Conservation (phyloP, 2,888 invertebrate genomes). For the Acrobasis consociella region DNA sequence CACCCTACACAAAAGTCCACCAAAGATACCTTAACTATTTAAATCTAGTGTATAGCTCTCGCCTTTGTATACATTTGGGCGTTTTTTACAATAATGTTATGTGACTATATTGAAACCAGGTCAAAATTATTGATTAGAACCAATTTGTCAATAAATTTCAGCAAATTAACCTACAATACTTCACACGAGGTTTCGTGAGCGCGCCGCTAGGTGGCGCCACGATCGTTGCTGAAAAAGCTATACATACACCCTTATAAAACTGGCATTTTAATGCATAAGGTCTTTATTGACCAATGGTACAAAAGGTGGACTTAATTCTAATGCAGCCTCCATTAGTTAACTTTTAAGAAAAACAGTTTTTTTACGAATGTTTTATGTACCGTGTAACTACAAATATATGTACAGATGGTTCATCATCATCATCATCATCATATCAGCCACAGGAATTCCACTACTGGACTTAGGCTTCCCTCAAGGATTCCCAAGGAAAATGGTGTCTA, state of each 20-base stretch:
- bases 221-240: constrained; percentile 25
- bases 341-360: too few species aligned
- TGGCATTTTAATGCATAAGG: neutral
- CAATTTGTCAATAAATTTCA: constrained; percentile 3
- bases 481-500: too few species aligned
- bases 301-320: too few species aligned
- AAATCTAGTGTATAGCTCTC: neutral
- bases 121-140: constrained; percentile 5
- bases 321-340: too few species aligned
- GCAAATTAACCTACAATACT: constrained; percentile 46
- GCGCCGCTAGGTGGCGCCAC: constrained; percentile 57
- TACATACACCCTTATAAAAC: too few species aligned
- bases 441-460: too few species aligned
- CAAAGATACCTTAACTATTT: neutral
- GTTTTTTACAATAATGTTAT: neutral
- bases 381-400: too few species aligned
- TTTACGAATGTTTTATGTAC: too few species aligned
- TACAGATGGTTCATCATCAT: too few species aligned
- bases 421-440: too few species aligned
- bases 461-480: too few species aligned
- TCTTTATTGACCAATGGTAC: neutral
- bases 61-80: neutral
- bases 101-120: neutral
- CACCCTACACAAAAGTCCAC: neutral
- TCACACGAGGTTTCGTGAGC: constrained; percentile 33